Evolutionary conservation across 1,140 invertebrate genomes (phyloP), one percentile per base, ranked within the genome.

Genomic region (Anoplophora glabripennis): DNA sequence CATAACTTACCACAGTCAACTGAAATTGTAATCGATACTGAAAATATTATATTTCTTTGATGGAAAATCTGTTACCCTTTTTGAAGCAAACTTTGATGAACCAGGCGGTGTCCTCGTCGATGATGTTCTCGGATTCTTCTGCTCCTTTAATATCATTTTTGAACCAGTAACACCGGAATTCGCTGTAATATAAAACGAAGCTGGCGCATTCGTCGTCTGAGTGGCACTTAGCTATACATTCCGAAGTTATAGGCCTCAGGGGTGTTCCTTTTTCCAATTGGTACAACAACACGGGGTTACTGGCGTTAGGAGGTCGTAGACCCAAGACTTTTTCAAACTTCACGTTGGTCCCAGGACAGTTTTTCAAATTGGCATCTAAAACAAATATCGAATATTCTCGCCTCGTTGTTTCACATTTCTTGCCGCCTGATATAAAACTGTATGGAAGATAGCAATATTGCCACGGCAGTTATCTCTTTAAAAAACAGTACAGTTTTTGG

Each of bases 141-240:
- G 63, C 67, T 33, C 65, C 68, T 7, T 68, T 57, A 15, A 75
- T 62, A 11, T 73, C 70, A 53, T 69, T 71, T 1, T 72, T 74
- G 59, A 73, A 79, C 54, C 72, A 77, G 54, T 77, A 78, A 59
- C 79, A 81, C 40, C 75, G 70, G 14, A 73, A 64, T 0, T 66
- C 72, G 34, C 77, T 74, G 69, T 79, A 65, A 14, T 74, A 65
- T 44, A 79, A 68, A 0, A 79, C 72, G 48, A 80, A 79, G 54
- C 78, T 77, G 5, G 67, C 69, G 62, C 79, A 81, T 18, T 72
- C 68, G 12, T 73, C 67, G 63, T 78, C 76, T n/a, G 67, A 59
- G 52, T 68, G 67, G 59, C 79, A 81, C 41, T 66, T 73, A 8
- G 65, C 52, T 64, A 78, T 65, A 74, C 82, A 84, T 63, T 81